These are phyloP conservation scores for Cotesia typhae DNA, from an alignment of 1,140 invertebrate genomes.

Conservation along the genomic window DNA sequence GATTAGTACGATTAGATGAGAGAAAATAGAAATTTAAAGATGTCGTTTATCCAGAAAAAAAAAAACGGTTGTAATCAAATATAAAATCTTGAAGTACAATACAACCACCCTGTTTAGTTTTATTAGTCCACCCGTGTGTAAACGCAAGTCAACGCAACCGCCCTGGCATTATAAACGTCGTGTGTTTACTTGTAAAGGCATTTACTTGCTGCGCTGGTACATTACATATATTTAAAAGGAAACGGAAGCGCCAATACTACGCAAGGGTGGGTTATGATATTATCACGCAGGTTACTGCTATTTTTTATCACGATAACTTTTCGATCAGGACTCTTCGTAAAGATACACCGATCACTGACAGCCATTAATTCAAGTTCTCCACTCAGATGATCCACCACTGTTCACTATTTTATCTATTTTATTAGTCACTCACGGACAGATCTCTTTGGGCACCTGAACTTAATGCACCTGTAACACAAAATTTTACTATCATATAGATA, in stretches of 20 bases:
- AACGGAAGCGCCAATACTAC: slow-evolving; percentile 34
- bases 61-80: neutral
- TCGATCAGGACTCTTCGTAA: slow-evolving; percentile 24
- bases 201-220: slow-evolving; percentile 33
- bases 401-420: neutral
- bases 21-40: too few relatives aligned
- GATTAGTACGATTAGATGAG: too few relatives aligned
- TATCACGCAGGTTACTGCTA: slow-evolving; percentile 9
- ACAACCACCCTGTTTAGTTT: slow-evolving; percentile 28
- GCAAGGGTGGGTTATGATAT: slow-evolving; percentile 19
- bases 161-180: slow-evolving; percentile 46
- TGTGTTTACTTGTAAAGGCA: slow-evolving; percentile 33
- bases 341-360: slow-evolving; percentile 29
- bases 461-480: slow-evolving; percentile 14
- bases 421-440: neutral
- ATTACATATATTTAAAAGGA: slow-evolving; percentile 43
- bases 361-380: slow-evolving; percentile 35
- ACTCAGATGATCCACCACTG: neutral
- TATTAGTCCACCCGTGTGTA: too few relatives aligned
- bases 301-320: neutral
- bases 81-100: slow-evolving; percentile 15
- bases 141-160: slow-evolving; percentile 38
- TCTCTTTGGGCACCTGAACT: neutral
- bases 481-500: slow-evolving; percentile 17
- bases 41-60: too few relatives aligned